These are phyloP conservation scores for Willisornis vidua DNA, from an alignment of 2,113 vertebrate genomes.

Conservation along the genomic window DNA sequence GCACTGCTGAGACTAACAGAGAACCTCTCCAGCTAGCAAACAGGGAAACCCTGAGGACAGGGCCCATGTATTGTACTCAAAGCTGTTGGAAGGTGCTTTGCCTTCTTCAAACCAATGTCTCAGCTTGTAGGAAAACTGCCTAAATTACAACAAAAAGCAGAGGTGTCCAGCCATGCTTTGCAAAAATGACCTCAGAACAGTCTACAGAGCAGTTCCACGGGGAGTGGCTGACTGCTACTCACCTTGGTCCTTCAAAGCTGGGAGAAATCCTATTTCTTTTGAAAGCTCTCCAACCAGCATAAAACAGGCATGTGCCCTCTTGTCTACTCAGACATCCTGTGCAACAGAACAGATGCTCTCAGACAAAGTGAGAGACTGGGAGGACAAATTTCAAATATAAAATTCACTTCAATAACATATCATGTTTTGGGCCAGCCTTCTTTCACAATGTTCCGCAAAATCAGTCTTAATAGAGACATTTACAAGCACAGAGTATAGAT, in stretches of 20 bases:
- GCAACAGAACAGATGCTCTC: neutral
- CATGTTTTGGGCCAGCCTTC: neutral
- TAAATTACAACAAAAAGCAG: neutral
- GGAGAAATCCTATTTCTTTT: neutral
- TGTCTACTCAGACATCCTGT: neutral
- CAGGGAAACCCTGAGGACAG: neutral
- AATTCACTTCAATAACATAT: neutral
- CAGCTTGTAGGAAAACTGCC: neutral
- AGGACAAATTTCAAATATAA: neutral
- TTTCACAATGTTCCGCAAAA: neutral
- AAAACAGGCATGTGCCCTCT: neutral
- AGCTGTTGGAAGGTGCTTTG: neutral
- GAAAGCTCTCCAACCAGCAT: neutral
- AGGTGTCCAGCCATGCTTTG: neutral
- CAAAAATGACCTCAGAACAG: neutral
- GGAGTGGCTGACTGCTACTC: neutral
- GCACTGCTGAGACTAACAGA: neutral
- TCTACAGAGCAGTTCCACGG: neutral
- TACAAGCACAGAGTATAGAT: constrained; percentile 5
- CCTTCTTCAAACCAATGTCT: neutral
- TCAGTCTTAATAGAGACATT: neutral
- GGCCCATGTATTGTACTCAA: rapidly evolving
- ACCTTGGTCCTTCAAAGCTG: neutral
- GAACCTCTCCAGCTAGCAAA: neutral
- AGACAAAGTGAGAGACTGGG: neutral